A percentile compares a stretch with the other conserved stretches of the same genome.
These are phyloP conservation scores for Rhinatrema bivittatum DNA, from an alignment of 2,797 vertebrate genomes.

Conservation along the genomic window DNA sequence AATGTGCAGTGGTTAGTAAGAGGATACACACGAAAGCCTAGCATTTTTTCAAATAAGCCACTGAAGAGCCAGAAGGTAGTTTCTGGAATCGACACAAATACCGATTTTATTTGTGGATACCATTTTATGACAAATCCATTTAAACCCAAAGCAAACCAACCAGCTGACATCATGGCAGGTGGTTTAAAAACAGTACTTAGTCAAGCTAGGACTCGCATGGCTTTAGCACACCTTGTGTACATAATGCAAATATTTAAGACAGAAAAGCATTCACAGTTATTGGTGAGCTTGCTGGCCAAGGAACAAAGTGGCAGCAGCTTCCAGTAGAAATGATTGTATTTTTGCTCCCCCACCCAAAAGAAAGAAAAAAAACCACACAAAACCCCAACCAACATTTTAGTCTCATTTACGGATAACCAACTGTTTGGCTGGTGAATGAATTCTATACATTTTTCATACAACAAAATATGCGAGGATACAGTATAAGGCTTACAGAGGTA, in stretches of 20 bases:
- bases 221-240: constrained; percentile 29
- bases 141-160: constrained; percentile 45
- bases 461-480: constrained; percentile 41
- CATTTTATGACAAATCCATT: constrained; percentile 49
- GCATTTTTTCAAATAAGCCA: constrained; percentile 2
- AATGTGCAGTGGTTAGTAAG: too few species aligned
- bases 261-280: constrained; percentile 45
- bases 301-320: constrained; percentile 22
- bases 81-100: constrained; percentile 56
- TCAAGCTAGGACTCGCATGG: constrained; percentile 35
- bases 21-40: too few species aligned
- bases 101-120: constrained; percentile 57
- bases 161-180: constrained; percentile 29
- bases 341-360: too few species aligned
- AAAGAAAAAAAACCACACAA: constrained; percentile 2
- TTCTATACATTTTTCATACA: constrained; percentile 33
- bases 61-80: constrained; percentile 33
- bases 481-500: constrained; percentile 56
- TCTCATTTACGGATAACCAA: constrained; percentile 45
- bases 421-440: constrained; percentile 25
- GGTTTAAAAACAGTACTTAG: constrained; percentile 27
- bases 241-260: constrained; percentile 34
- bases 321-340: constrained; percentile 24
- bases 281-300: constrained; percentile 31
- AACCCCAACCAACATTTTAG: constrained; percentile 26